Evolutionary conservation across 1,140 invertebrate species (phyloP).

Genomic region (Trichoplusia ni): DNA sequence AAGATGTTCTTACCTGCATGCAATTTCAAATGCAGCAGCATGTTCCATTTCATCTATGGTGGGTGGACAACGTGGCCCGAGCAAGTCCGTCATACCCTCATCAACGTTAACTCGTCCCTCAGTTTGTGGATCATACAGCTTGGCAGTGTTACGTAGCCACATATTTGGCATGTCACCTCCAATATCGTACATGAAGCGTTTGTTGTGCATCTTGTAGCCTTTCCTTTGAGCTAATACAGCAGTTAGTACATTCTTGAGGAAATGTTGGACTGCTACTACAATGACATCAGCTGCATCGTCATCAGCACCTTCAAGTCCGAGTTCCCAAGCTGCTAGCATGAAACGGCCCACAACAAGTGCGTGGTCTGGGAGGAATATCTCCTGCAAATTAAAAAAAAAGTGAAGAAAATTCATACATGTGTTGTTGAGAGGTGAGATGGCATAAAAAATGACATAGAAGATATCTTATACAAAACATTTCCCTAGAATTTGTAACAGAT

Average conservation of each 20-base stretch:
- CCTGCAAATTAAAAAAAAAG: constrained; percentile 75
- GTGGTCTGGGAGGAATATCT: constrained; percentile 88
- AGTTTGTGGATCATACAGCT: constrained; percentile 69
- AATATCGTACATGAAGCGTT: constrained; percentile 87
- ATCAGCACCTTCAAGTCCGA: constrained; percentile 89
- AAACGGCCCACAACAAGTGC: constrained; percentile 89
- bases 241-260: constrained; percentile 90
- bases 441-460: too few relatives aligned
- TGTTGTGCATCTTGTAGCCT: constrained; percentile 86
- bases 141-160: constrained; percentile 85
- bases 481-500: too few relatives aligned
- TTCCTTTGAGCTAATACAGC: constrained; percentile 87
- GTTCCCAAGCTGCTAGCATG: constrained; percentile 91
- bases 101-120: constrained; percentile 79
- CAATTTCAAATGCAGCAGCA: constrained; percentile 71
- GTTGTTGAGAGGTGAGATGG: too few relatives aligned
- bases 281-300: constrained; percentile 89
- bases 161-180: constrained; percentile 87
- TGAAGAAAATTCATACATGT: constrained; percentile 37
- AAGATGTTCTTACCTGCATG: constrained; percentile 72
- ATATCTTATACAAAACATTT: too few relatives aligned
- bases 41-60: constrained; percentile 81
- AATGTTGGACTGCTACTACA: constrained; percentile 86
- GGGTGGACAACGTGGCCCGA: constrained; percentile 75
- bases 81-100: constrained; percentile 68